These are phyloP conservation scores for Neopipo cinnamomea DNA, from an alignment of 2,113 vertebrate species.

Conservation along the genomic window DNA sequence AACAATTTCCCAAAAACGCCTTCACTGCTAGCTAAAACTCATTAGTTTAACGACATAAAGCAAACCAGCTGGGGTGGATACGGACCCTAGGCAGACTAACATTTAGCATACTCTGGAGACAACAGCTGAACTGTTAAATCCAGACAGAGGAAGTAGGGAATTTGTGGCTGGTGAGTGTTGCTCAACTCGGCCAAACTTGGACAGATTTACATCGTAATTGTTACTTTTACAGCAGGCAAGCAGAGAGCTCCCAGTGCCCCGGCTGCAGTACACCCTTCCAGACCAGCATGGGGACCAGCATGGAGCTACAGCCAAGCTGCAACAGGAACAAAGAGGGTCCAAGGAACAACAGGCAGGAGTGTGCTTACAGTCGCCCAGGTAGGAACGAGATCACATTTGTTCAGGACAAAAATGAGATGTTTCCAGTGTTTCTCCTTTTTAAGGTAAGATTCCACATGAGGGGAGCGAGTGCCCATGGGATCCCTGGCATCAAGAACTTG, in stretches of 20 bases:
- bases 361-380: conserved; percentile 93
- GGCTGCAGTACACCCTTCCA: neutral
- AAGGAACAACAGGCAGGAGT: neutral
- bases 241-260: neutral
- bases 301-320: neutral
- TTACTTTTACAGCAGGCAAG: conserved; percentile 10
- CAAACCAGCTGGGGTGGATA: conserved; percentile 27
- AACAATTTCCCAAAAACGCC: conserved; percentile 49
- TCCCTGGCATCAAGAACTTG: conserved; percentile 97
- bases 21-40: conserved; percentile 46
- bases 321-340: neutral
- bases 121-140: neutral
- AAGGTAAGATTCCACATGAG: conserved; percentile 90
- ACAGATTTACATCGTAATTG: neutral
- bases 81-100: neutral
- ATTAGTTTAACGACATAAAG: conserved; percentile 45
- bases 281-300: neutral
- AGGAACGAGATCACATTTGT: conserved; percentile 97
- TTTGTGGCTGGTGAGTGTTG: neutral
- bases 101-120: neutral
- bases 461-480: conserved; percentile 93
- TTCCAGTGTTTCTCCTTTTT: conserved; percentile 98
- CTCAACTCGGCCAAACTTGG: neutral
- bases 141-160: conserved; percentile 19
- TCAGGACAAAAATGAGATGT: conserved; percentile 95